Evolutionary conservation across 2,113 vertebrate species (phyloP).

Genomic region (Oryzias melastigma): DNA sequence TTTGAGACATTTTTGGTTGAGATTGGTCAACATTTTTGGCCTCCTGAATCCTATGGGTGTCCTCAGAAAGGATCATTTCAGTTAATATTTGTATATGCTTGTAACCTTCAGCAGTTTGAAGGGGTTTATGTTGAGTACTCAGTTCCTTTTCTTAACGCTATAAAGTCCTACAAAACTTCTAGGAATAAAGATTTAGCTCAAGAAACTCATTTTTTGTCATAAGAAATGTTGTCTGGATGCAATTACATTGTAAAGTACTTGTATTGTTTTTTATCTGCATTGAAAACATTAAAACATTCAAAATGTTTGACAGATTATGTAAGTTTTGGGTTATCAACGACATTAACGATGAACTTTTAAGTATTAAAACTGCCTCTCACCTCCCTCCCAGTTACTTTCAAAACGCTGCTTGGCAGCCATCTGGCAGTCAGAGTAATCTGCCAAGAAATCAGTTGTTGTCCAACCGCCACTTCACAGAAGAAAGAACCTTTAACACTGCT

Average conservation of each 20-base stretch:
- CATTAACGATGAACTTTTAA: constrained; percentile 52
- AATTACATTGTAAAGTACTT: background rate
- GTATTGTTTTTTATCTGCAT: constrained; percentile 11
- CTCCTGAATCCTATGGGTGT: too few relatives aligned
- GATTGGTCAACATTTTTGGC: too few relatives aligned
- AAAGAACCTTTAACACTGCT: constrained; percentile 22
- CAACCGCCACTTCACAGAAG: constrained; percentile 53
- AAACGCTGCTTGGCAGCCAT: constrained; percentile 64
- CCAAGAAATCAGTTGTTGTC: constrained; percentile 59
- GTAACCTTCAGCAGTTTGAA: too few relatives aligned
- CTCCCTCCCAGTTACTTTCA: constrained; percentile 53
- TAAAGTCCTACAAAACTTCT: too few relatives aligned
- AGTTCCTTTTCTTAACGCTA: too few relatives aligned
- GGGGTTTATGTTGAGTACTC: too few relatives aligned
- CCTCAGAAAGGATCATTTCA: too few relatives aligned
- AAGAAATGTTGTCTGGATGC: background rate
- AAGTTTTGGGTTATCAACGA: constrained; percentile 46
- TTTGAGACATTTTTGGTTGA: too few relatives aligned
- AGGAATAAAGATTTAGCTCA: too few relatives aligned
- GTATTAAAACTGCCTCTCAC: constrained; percentile 42
- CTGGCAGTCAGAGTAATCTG: constrained; percentile 64
- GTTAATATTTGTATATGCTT: too few relatives aligned
- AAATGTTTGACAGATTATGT: constrained; percentile 45
- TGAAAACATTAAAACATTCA: background rate
- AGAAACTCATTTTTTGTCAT: background rate